phyloP scores from a whole-genome alignment of 2,113 vertebrate species.

The Lontra canadensis region DNA sequence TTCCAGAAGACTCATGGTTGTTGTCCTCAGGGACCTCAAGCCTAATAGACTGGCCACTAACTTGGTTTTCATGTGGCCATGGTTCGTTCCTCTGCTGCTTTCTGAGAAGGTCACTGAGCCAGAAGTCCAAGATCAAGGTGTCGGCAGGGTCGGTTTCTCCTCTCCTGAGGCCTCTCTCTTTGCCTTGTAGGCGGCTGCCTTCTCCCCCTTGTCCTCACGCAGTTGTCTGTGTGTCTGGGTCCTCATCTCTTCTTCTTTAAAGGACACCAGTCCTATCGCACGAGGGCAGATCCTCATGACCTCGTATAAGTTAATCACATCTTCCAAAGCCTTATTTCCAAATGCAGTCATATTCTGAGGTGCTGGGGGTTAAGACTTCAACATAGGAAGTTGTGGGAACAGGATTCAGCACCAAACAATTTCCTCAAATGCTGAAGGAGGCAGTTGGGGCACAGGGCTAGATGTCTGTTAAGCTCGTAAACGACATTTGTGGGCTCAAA shows the following conservation, averaged over 20 bases:
- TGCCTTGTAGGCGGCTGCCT: fast-evolving
- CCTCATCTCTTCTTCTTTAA: background rate
- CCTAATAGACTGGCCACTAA: too few species aligned
- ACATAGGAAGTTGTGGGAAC: background rate
- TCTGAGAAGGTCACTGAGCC: background rate
- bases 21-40: background rate
- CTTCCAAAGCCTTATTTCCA: background rate
- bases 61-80: background rate
- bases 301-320: background rate
- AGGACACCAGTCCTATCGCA: background rate
- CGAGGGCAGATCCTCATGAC: too few species aligned
- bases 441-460: background rate
- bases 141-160: background rate
- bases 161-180: background rate
- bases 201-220: background rate
- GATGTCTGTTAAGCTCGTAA: background rate
- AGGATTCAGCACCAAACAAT: background rate
- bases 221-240: background rate
- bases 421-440: background rate
- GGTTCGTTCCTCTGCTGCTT: background rate
- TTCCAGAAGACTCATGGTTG: background rate
- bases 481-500: background rate
- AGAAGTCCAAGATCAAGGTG: background rate
- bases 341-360: background rate
- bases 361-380: background rate